These are phyloP conservation scores for Operophtera brumata DNA, from an alignment of 2,888 invertebrate species.

Conservation along the genomic window DNA sequence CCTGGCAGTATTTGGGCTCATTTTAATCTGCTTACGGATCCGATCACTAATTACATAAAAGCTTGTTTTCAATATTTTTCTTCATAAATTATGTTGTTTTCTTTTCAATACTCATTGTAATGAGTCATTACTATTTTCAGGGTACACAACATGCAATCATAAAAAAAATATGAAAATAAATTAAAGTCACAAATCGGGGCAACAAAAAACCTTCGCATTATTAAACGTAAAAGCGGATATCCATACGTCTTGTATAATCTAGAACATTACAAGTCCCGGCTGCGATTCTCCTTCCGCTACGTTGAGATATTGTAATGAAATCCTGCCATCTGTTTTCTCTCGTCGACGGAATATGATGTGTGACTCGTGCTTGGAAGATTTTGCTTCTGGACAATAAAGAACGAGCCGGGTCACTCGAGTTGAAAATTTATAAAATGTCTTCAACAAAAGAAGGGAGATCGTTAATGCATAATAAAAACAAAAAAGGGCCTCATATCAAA, in stretches of 20 bases:
- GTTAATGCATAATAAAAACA: no score
- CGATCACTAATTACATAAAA: no score
- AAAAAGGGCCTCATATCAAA: no score
- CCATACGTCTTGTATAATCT: slow-evolving; percentile 66
- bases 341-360: slow-evolving; percentile 64
- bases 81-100: no score
- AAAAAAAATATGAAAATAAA: not conserved
- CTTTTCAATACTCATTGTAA: no score
- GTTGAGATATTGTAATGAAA: slow-evolving; percentile 76
- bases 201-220: slow-evolving; percentile 39
- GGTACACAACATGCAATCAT: no score
- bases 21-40: no score
- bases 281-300: slow-evolving; percentile 66
- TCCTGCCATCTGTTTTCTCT: slow-evolving; percentile 75
- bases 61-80: no score
- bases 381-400: slow-evolving; percentile 7
- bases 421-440: no score
- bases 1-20: no score
- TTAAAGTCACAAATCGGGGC: not conserved
- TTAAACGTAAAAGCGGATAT: slow-evolving; percentile 49
- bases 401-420: not conserved
- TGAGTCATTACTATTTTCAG: no score
- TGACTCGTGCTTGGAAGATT: slow-evolving; percentile 41
- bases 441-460: no score
- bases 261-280: slow-evolving; percentile 61